A percentile compares a stretch with the other conserved stretches of the same genome.
phyloP scores from a whole-genome alignment of 2,888 invertebrate genomes.

The Opisthograptis luteolata region DNA sequence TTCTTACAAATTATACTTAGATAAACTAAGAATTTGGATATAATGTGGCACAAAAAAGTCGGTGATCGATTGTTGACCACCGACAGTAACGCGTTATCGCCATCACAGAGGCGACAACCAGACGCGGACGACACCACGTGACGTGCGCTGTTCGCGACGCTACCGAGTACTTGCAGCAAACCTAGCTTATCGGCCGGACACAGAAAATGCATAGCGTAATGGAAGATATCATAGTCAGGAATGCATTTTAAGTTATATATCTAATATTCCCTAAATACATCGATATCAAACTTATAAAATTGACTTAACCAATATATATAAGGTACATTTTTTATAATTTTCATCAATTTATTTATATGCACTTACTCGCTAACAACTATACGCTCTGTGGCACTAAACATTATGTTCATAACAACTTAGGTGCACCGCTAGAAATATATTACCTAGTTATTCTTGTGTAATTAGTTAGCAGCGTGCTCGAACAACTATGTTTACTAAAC shows the following conservation, averaged over 20 bases:
- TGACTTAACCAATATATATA: conserved; percentile 65
- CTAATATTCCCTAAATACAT: conserved; percentile 48
- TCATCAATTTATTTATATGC: conserved; percentile 36
- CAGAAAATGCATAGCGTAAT: conserved; percentile 62
- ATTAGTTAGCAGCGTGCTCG: conserved; percentile 55
- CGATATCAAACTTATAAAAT: conserved; percentile 72
- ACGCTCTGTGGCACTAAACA: conserved; percentile 52
- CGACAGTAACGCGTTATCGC: conserved; percentile 28
- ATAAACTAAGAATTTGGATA: conserved; percentile 35
- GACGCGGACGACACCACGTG: conserved; percentile 49
- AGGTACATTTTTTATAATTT: conserved; percentile 51
- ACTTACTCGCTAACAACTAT: conserved; percentile 50
- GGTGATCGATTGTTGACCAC: conserved; percentile 18
- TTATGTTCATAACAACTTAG: conserved; percentile 41
- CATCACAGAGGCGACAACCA: conserved; percentile 59
- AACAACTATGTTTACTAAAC: conserved; percentile 50
- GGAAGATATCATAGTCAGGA: conserved; percentile 70
- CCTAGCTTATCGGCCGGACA: conserved; percentile 46
- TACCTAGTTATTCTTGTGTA: conserved; percentile 44
- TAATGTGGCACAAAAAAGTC: conserved; percentile 43
- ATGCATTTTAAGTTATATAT: conserved; percentile 68
- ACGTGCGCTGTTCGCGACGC: conserved; percentile 22
- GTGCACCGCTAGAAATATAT: conserved; percentile 51
- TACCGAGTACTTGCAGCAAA: conserved; percentile 34
- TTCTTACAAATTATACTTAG: conserved; percentile 34